Evolutionary conservation across 2,113 vertebrate species (phyloP), one percentile per base, ranked within the genome.

Genomic region (Coturnix japonica): DNA sequence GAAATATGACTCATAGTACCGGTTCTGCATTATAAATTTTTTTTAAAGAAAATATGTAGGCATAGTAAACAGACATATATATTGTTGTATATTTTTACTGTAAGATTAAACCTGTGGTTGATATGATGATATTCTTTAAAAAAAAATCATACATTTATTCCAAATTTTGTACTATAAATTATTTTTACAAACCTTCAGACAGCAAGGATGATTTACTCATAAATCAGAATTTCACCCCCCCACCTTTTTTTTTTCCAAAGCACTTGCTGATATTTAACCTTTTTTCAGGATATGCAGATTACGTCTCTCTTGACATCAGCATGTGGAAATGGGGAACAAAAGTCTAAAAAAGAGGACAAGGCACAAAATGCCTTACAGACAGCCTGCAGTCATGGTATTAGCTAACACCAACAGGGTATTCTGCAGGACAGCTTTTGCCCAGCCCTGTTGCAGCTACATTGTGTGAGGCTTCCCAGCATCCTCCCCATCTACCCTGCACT

Each of bases 21-120:
- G 88, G 60, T 86, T 79, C 64, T 92, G 73, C 47, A 92, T 77
- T 59, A 86, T 17, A 89, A 91, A 94, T 81, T 21, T 44, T 95
- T 87, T 49, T 96, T 85, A 9, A 73, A 90, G 26, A 81, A 88
- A 94, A 33, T 79, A 64, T 51, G 90, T 87, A 85, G 94, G 88
- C 81, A 89, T 59, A 94, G 51, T 84, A 81, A 57, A 81, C 5
- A 87, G 76, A 90, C 53, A 89, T 54, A 91, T 26, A 87, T 73
- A 94, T 67, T 90, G 94, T 75, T 17, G 54, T 89, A 63, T 49
- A 86, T 41, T 91, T 94, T 77, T 82, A 89, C 33, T 90, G 53
- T 78, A 82, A 93, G 90, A 79, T 91, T 47, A 96, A 94, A 93
- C 79, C 92, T 65, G 85, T 23, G 66, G 88, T 82, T 94, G 94